phyloP scores from a whole-genome alignment of 2,888 invertebrate species.

The Drosophila sordidapex region DNA sequence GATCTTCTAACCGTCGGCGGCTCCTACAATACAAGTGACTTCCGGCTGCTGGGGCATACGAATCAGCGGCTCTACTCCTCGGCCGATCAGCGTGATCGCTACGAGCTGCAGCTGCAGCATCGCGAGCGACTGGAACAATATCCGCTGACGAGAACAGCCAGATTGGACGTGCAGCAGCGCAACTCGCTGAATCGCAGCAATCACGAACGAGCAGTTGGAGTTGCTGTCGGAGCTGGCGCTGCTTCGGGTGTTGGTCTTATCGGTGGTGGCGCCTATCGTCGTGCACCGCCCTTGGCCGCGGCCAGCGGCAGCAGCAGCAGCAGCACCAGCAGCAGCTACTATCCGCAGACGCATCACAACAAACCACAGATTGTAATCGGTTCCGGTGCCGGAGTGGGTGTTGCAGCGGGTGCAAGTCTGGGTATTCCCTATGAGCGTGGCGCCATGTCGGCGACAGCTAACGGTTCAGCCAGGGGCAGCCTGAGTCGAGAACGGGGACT shows the following conservation, averaged over 20 bases:
- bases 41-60: slow-evolving; percentile 75
- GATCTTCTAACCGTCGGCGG: slow-evolving; percentile 78
- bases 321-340: slow-evolving; percentile 83
- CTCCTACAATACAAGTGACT: slow-evolving; percentile 72
- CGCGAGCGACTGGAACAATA: slow-evolving; percentile 82
- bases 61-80: slow-evolving; percentile 83
- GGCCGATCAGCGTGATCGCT: slow-evolving; percentile 82
- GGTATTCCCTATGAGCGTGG: slow-evolving; percentile 75
- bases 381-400: slow-evolving; percentile 59
- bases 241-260: slow-evolving; percentile 25
- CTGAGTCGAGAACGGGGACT: slow-evolving; percentile 70
- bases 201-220: slow-evolving; percentile 84
- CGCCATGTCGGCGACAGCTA: slow-evolving; percentile 56
- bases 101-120: slow-evolving; percentile 82
- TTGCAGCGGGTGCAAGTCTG: slow-evolving; percentile 40
- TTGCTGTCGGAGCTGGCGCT: slow-evolving; percentile 24
- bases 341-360: slow-evolving; percentile 66
- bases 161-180: slow-evolving; percentile 84
- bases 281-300: slow-evolving; percentile 73
- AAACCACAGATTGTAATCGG: slow-evolving; percentile 85
- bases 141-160: slow-evolving; percentile 82
- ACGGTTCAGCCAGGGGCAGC: slow-evolving; percentile 51
- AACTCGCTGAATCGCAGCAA: slow-evolving; percentile 85
- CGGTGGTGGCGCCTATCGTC: slow-evolving; percentile 66
- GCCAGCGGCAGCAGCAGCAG: slow-evolving; percentile 74